These are phyloP conservation scores for Phyto melanocephala DNA, from an alignment of 2,888 invertebrate genomes.

Conservation along the genomic window DNA sequence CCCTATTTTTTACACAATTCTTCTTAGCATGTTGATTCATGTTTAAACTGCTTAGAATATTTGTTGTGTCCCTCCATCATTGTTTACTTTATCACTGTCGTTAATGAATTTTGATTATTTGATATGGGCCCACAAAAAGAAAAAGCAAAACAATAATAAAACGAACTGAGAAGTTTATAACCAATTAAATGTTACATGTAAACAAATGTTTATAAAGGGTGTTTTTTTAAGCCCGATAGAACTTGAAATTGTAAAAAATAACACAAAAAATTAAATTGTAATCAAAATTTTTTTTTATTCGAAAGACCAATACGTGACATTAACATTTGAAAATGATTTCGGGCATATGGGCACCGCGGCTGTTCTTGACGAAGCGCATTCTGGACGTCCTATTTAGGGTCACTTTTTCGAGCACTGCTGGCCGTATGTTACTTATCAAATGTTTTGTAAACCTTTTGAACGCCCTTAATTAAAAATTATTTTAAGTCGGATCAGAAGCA, in stretches of 20 bases:
- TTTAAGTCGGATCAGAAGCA: not conserved
- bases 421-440: too few species aligned
- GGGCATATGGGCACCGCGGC: too few species aligned
- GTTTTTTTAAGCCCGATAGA: too few species aligned
- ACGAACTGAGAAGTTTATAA: not conserved
- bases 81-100: constrained; percentile 1
- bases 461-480: constrained; percentile 6
- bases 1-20: constrained; percentile 3
- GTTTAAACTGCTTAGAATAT: constrained; percentile 16
- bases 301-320: too few species aligned
- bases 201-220: constrained; percentile 52
- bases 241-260: too few species aligned
- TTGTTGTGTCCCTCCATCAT: not conserved
- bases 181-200: constrained; percentile 49
- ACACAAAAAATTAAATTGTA: too few species aligned
- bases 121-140: constrained; percentile 21
- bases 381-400: too few species aligned
- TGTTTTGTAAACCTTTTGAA: constrained; percentile 18
- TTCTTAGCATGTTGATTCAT: constrained; percentile 39
- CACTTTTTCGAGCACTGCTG: too few species aligned
- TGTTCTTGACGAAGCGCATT: too few species aligned
- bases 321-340: too few species aligned
- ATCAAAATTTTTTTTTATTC: too few species aligned
- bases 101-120: constrained; percentile 57
- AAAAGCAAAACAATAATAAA: not conserved